Percentiles rank a stretch among this genome's conserved stretches.
Conservation (phyloP, 2,888 invertebrate species). For the Sphaeridia pumilis region DNA sequence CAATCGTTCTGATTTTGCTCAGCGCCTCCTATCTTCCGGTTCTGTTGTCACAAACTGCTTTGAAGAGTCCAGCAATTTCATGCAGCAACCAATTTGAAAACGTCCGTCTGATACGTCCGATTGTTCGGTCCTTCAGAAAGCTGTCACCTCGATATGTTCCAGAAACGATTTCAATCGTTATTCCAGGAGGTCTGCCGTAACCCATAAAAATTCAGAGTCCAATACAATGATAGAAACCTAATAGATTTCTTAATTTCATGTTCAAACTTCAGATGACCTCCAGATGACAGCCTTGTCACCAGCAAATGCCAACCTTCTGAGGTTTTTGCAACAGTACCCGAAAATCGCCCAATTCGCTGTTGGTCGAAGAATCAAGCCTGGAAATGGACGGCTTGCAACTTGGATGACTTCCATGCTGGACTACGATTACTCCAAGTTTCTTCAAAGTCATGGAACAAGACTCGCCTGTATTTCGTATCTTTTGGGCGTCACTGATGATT, state of each 20-base stretch:
- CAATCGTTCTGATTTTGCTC: too few relatives aligned
- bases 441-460: conserved; percentile 15
- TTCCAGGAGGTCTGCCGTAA: conserved; percentile 19
- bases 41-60: too few relatives aligned
- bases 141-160: conserved; percentile 20
- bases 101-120: conserved; percentile 1
- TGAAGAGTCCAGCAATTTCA: too few relatives aligned
- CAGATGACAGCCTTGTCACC: conserved; percentile 7
- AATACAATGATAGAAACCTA: neutral
- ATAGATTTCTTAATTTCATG: too few relatives aligned
- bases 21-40: too few relatives aligned
- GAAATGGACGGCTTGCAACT: too few relatives aligned
- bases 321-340: conserved; percentile 16
- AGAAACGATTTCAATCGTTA: conserved; percentile 10
- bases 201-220: neutral
- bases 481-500: conserved; percentile 12
- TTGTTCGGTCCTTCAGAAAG: conserved; percentile 16
- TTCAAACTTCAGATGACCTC: conserved; percentile 9
- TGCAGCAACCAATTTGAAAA: too few relatives aligned
- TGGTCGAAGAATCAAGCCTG: too few relatives aligned
- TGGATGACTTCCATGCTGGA: conserved; percentile 16
- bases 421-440: conserved; percentile 19
- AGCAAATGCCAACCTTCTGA: conserved; percentile 14
- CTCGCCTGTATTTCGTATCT: conserved; percentile 21
- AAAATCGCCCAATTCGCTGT: too few relatives aligned